Conservation (phyloP, 2,888 invertebrate species). For the Nymphalis c-album region DNA sequence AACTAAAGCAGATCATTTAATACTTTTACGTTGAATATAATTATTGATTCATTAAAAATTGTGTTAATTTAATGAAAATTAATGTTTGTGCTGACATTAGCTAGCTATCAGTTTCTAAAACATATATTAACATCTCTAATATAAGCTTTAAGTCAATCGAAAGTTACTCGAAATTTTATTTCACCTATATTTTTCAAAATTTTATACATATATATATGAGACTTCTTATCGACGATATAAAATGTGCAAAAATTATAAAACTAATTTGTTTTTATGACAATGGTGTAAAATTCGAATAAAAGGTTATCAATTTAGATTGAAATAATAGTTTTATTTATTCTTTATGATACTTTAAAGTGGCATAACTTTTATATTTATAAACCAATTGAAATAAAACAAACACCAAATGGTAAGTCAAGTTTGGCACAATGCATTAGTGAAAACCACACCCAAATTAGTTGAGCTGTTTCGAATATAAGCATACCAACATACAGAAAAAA, state of each 20-base stretch:
- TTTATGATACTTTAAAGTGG: too few species aligned
- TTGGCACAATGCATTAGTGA: too few species aligned
- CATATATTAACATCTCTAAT: too few species aligned
- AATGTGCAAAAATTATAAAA: neutral
- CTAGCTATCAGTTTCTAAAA: too few species aligned
- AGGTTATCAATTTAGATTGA: neutral
- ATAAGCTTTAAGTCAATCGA: too few species aligned
- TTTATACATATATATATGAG: neutral
- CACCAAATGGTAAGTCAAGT: too few species aligned
- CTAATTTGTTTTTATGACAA: neutral
- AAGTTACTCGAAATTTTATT: neutral
- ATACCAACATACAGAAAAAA: neutral
- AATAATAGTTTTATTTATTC: too few species aligned
- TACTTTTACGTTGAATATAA: neutral
- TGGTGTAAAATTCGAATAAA: neutral
- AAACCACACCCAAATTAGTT: too few species aligned
- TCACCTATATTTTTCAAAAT: neutral
- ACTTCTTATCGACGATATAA: neutral
- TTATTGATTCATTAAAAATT: neutral
- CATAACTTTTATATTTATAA: neutral
- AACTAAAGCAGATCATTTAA: neutral
- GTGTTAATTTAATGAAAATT: neutral
- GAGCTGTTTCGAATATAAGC: too few species aligned
- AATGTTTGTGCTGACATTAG: neutral
- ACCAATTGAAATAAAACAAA: too few species aligned